Base-by-base conservation (phyloP, 2,888 invertebrate species). In the Sminthurides aquaticus region DNA sequence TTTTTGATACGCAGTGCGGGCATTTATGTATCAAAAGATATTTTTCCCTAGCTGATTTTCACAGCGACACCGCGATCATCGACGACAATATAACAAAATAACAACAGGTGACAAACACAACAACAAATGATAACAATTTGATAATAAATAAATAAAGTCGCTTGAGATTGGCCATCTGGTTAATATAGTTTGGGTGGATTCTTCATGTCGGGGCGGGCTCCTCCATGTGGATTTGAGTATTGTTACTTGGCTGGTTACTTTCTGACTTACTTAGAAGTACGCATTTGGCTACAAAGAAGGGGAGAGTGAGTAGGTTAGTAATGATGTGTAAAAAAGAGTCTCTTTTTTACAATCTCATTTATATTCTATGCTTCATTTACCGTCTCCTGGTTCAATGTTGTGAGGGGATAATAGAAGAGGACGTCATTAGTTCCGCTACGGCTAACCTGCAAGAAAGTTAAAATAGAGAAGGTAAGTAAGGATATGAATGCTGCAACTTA, bases 341-440 rank as follows among this genome's bases (percentile, higher is more conserved):
- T n/a, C n/a, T n/a, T n/a, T n/a, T n/a, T n/a, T n/a, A n/a, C n/a
- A n/a, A n/a, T n/a, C n/a, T n/a, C n/a, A n/a, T n/a, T n/a, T 15
- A 34, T 15, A 5, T 34, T 15, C 43, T 34, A 11, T 11, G 43
- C 43, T 34, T 15, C 5, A 34, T 34, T 34, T 34, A 34, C 43
- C 43, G 43, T 34, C 43, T 34, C 43, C 15, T 5, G 5, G 5
- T 34, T 15, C 43, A 15, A 15, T 34, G 70, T 70, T 62, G 73
- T 73, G 67, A 71, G 71, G 49, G 74, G 74, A 64, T 74, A 74
- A 65, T 74, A 74, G 64, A 73, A 73, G 57, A 74, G 69, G 49
- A 74, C 71, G 56, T 68, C 68, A 49, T 69, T 69, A 29, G 57
- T 54, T 5, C 66, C 65, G 67, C 66, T 57, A 43, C 71, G 66